These are phyloP conservation scores for Lepus timidus DNA, from an alignment of 2,113 vertebrate species.

Conservation along the genomic window DNA sequence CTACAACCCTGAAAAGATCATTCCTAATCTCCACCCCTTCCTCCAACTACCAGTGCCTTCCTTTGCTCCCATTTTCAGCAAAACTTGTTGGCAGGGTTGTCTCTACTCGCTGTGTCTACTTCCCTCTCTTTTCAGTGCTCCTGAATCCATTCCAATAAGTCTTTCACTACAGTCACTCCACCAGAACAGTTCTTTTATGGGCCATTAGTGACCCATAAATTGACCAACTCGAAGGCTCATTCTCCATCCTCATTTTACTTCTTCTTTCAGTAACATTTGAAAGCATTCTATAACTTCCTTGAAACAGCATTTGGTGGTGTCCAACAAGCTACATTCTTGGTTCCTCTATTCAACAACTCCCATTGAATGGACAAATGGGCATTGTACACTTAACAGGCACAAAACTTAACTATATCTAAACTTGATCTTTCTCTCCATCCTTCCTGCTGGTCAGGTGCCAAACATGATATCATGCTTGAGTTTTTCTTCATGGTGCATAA, in stretches of 20 bases:
- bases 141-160: neutral
- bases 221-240: neutral
- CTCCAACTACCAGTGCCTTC: neutral
- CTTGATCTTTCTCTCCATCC: neutral
- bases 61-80: neutral
- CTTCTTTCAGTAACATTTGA: neutral
- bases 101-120: neutral
- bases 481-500: neutral
- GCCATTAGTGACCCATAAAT: neutral
- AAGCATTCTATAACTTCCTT: neutral
- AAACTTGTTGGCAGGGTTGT: neutral
- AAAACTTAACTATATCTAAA: neutral
- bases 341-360: neutral
- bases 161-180: neutral
- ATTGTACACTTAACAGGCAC: neutral
- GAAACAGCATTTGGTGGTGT: neutral
- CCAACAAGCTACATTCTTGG: neutral
- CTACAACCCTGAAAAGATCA: neutral
- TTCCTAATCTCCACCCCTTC: neutral
- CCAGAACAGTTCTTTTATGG: conserved; percentile 4
- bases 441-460: neutral
- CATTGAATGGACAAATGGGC: neutral
- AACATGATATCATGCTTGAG: neutral
- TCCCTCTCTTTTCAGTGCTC: neutral
- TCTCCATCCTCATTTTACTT: conserved; percentile 17